Conservation (phyloP, 2,797 vertebrate genomes). For the Onychomys arenicola region DNA sequence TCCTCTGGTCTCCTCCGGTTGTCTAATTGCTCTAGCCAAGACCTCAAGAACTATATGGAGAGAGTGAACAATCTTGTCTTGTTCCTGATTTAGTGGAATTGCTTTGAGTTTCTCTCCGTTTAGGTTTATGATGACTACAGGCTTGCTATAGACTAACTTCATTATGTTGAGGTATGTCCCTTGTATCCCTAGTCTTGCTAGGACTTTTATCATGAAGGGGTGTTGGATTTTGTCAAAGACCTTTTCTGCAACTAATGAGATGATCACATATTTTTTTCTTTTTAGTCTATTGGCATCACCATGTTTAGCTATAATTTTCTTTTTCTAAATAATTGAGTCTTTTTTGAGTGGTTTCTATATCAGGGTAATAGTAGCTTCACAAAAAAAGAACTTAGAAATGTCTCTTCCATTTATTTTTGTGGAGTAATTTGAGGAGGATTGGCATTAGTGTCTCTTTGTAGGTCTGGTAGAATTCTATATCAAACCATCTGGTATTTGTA, state of each 20-base stretch:
- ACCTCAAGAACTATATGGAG: background rate
- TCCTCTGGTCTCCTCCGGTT: background rate
- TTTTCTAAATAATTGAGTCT: background rate
- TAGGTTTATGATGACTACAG: background rate
- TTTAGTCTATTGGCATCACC: background rate
- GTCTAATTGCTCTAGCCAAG: background rate
- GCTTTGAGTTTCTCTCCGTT: background rate
- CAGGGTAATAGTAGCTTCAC: background rate
- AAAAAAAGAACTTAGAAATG: background rate
- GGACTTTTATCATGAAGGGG: background rate
- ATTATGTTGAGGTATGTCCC: background rate
- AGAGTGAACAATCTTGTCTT: background rate
- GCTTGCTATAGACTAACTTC: background rate
- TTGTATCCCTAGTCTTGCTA: background rate
- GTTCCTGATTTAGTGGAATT: background rate
- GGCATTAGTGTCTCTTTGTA: background rate
- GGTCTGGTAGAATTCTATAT: too few relatives aligned
- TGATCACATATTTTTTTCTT: background rate
- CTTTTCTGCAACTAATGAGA: background rate
- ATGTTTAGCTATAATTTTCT: background rate
- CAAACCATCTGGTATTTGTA: too few relatives aligned
- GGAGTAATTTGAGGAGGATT: background rate
- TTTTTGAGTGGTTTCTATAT: background rate
- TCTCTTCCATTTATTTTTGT: background rate
- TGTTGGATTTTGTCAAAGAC: background rate